phyloP scores from a whole-genome alignment of 2,888 invertebrate species.

The Lydus trimaculatus region DNA sequence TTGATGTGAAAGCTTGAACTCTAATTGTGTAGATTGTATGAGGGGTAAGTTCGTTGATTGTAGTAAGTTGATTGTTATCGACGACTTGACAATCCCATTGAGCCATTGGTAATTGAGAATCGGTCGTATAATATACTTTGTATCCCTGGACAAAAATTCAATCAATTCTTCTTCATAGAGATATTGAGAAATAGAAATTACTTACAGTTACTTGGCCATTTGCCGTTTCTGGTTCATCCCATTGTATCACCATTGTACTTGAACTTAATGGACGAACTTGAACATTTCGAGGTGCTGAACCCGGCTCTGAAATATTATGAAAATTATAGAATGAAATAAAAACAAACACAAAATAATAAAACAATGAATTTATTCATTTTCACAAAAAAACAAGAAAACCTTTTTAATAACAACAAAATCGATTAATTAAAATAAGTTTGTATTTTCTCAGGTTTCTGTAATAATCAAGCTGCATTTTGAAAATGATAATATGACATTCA shows the following conservation, averaged over 20 bases:
- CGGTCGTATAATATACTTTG: conserved; percentile 95
- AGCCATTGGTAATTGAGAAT: conserved; percentile 83
- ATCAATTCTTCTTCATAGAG: conserved; percentile 2
- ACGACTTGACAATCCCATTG: conserved; percentile 95
- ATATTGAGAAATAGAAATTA: conserved; percentile 34
- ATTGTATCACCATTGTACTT: conserved; percentile 96
- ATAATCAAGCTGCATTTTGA: neutral
- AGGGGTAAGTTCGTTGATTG: conserved; percentile 89
- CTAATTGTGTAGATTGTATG: conserved; percentile 94
- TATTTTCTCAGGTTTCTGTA: neutral
- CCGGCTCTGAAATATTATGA: conserved; percentile 77
- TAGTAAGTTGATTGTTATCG: conserved; percentile 91
- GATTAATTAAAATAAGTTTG: too few species aligned
- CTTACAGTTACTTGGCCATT: conserved; percentile 97
- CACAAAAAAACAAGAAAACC: conserved; percentile 13
- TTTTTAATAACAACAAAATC: conserved; percentile 10
- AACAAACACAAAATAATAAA: neutral
- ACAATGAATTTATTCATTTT: neutral
- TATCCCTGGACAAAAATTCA: conserved; percentile 76
- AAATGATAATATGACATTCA: neutral
- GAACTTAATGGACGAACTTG: conserved; percentile 93
- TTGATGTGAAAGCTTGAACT: conserved; percentile 92
- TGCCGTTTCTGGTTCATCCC: conserved; percentile 97
- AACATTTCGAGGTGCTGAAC: conserved; percentile 93
- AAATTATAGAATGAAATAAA: conserved; percentile 12